Evolutionary conservation across 92 coral and sea anemone species (phyloP), one percentile per base, ranked within the genome.

Genomic region (Epizoanthus ramosus): DNA sequence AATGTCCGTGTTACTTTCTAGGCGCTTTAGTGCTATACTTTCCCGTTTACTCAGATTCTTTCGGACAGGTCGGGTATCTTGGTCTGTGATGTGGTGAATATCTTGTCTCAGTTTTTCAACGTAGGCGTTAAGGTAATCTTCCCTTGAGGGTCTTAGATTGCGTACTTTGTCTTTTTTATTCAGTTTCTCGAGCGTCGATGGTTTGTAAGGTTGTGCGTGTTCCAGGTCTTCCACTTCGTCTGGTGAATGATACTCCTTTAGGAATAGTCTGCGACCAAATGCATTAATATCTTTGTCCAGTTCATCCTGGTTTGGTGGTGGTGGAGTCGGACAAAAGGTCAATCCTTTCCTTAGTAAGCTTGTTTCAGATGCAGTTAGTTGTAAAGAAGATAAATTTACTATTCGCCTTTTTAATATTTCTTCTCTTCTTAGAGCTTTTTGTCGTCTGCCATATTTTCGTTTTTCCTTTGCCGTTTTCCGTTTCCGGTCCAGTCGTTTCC

Each of bases 371-470:
- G 74, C 25, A 69, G 16, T 37, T 37, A 69, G 19, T 10, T 69
- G 74, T 43, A 69, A 23, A 21, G 74, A 41, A 37, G 74, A 69
- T 23, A 69, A 28, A 69, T 69, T 69, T 5, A 69, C 74, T 41
- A 50, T 73, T 63, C 69, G 39, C 41, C 63, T 73, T 22, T 73
- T 2, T 25, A 53, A 10, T 68, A 68, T 35, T 68, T 71, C 76
- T 71, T 71, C 58, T 50, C 31, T 71, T 59, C 28, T 45, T 71
- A 71, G 37, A 43, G 47, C 79, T 54, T 52, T 52, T 54, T 52
- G 79, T 73, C 79, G 58, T 73, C 79, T 73, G 15, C 64, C 79
- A n/a, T 73, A 43, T 73, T 73, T 73, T 45, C 79, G 58, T 73
- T 73, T 53, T 73, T 73, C 60, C 53, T 35, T 69, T 69, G 52